These are phyloP conservation scores for Yponomeuta cagnagella DNA, from an alignment of 2,888 invertebrate species.

Conservation along the genomic window DNA sequence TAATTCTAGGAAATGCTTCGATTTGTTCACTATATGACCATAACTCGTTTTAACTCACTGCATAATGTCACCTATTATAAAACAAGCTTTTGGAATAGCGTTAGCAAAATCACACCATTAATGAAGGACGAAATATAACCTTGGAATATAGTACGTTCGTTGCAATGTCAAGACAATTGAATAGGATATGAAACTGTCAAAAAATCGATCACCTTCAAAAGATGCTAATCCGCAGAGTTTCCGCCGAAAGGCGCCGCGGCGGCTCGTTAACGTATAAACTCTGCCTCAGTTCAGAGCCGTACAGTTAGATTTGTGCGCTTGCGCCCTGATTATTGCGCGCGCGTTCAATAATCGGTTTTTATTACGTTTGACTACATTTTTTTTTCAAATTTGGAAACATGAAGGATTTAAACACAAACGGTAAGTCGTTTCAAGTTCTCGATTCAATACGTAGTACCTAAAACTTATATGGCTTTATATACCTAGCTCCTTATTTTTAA, in stretches of 20 bases:
- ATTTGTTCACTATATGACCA: too few relatives aligned
- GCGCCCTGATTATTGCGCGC: background rate
- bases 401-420: background rate
- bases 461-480: background rate
- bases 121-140: too few relatives aligned
- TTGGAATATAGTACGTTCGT: too few relatives aligned
- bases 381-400: background rate
- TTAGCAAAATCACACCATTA: too few relatives aligned
- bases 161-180: too few relatives aligned
- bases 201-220: background rate
- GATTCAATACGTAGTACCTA: background rate
- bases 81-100: too few relatives aligned
- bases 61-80: too few relatives aligned
- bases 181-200: too few relatives aligned
- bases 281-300: background rate
- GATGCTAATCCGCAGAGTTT: background rate
- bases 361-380: background rate
- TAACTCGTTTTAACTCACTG: too few relatives aligned
- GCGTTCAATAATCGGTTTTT: background rate
- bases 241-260: background rate
- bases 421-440: background rate
- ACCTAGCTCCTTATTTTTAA: background rate
- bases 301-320: background rate
- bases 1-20: too few relatives aligned
- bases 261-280: constrained; percentile 1